These are phyloP conservation scores for Drosophila kuntzei DNA, from an alignment of 2,888 invertebrate species.

Conservation along the genomic window DNA sequence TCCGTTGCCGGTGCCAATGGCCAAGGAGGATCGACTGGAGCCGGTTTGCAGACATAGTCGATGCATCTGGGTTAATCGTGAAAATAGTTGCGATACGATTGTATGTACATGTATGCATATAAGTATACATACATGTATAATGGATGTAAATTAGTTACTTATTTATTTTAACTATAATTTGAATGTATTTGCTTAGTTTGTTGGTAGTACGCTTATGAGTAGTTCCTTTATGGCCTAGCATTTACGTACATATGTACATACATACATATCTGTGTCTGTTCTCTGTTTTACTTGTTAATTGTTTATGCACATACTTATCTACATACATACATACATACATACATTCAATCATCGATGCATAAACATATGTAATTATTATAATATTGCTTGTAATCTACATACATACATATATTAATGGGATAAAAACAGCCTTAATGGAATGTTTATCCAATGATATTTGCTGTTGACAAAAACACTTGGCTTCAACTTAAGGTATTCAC, in stretches of 20 bases:
- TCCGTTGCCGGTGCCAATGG: constrained; percentile 31
- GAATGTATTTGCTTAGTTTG: constrained; percentile 47
- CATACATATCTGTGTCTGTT: constrained; percentile 50
- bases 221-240: constrained; percentile 44
- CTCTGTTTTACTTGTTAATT: constrained; percentile 64
- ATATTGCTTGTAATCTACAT: constrained; percentile 18
- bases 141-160: constrained; percentile 61
- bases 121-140: constrained; percentile 4
- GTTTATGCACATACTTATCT: constrained; percentile 48
- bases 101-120: constrained; percentile 37
- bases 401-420: constrained; percentile 5
- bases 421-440: constrained; percentile 13
- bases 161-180: constrained; percentile 69
- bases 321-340: constrained; percentile 8
- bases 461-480: constrained; percentile 30
- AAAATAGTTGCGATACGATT: background rate
- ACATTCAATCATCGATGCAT: constrained; percentile 19
- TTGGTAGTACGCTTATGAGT: constrained; percentile 43
- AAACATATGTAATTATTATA: constrained; percentile 19
- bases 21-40: constrained; percentile 12
- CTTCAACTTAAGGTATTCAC: constrained; percentile 44
- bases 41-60: constrained; percentile 47
- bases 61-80: constrained; percentile 1
- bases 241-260: constrained; percentile 61
- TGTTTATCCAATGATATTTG: constrained; percentile 8